Evolutionary conservation across 2,888 invertebrate genomes (phyloP).

Genomic region (Bellardia bayeri): DNA sequence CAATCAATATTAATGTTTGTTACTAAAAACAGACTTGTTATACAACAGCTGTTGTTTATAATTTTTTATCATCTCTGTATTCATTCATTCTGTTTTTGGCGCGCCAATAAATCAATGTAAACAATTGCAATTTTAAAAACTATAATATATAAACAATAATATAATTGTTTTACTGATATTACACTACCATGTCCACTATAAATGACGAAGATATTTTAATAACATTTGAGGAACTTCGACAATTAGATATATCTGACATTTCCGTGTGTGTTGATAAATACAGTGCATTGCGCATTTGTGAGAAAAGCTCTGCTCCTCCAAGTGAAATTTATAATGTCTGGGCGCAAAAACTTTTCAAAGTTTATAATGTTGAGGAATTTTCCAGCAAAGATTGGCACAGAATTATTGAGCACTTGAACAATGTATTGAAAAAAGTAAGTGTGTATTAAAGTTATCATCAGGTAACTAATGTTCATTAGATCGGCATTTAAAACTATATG

Average conservation of each 20-base stretch:
- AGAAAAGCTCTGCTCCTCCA: constrained; percentile 36
- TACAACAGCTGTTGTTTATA: no score
- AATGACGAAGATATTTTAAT: constrained; percentile 42
- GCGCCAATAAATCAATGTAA: no score
- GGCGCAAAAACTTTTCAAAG: constrained; percentile 61
- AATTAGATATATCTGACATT: constrained; percentile 42
- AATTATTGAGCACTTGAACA: constrained; percentile 54
- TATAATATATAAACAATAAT: not conserved
- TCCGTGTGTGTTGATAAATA: constrained; percentile 43
- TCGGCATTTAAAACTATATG: no score
- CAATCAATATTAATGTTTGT: no score
- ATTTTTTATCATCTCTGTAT: no score
- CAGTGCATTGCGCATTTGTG: constrained; percentile 53
- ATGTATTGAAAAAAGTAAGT: constrained; percentile 53
- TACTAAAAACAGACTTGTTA: no score
- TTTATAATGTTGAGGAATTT: constrained; percentile 49
- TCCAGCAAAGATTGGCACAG: constrained; percentile 43
- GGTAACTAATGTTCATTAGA: not conserved
- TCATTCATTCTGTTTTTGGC: no score
- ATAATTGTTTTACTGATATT: not conserved
- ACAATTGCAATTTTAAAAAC: not conserved
- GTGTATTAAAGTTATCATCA: not conserved
- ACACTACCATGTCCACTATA: constrained; percentile 33
- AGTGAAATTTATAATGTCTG: constrained; percentile 64
- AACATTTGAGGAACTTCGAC: constrained; percentile 58